Percentiles rank a stretch among this genome's conserved stretches.
phyloP scores from a whole-genome alignment of 2,888 invertebrate genomes.

The Trissoscelio sp. region DNA sequence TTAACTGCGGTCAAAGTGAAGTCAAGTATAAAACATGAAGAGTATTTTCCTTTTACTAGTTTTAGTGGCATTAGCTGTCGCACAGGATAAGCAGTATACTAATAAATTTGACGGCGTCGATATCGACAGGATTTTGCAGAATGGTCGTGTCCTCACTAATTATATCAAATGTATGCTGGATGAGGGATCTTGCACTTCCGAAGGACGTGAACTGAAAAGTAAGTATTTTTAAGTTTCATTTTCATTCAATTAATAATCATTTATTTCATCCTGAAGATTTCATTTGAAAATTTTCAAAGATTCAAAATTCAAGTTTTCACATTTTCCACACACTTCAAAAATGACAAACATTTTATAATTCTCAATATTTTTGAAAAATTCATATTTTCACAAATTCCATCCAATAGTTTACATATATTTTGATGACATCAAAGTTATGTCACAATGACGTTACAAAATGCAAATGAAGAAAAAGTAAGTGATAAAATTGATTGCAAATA shows the following conservation, averaged over 20 bases:
- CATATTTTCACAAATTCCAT: too few species aligned
- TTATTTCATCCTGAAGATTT: too few species aligned
- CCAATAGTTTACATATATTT: too few species aligned
- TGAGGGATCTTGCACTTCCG: conserved; percentile 86
- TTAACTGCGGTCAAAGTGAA: background rate
- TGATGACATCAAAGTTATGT: conserved; percentile 15
- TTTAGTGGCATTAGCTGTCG: conserved; percentile 72
- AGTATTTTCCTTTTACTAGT: conserved; percentile 72
- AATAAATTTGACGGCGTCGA: conserved; percentile 85
- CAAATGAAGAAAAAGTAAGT: background rate
- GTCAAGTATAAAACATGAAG: conserved; percentile 69
- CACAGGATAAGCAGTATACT: conserved; percentile 82
- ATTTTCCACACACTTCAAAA: too few species aligned
- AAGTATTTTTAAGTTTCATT: conserved; percentile 81
- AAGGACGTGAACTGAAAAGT: conserved; percentile 87
- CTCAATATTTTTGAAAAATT: too few species aligned
- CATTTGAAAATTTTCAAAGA: too few species aligned
- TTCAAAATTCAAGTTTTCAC: too few species aligned
- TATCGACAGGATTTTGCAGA: conserved; percentile 85
- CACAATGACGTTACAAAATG: conserved; percentile 23
- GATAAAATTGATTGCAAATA: background rate
- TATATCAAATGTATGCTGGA: conserved; percentile 87
- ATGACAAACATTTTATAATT: too few species aligned
- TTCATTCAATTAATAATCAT: too few species aligned
- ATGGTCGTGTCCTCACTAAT: conserved; percentile 85